A percentile compares a stretch with the other conserved stretches of the same genome.
phyloP scores from a whole-genome alignment of 2,888 invertebrate species.

The Hyles lineata region DNA sequence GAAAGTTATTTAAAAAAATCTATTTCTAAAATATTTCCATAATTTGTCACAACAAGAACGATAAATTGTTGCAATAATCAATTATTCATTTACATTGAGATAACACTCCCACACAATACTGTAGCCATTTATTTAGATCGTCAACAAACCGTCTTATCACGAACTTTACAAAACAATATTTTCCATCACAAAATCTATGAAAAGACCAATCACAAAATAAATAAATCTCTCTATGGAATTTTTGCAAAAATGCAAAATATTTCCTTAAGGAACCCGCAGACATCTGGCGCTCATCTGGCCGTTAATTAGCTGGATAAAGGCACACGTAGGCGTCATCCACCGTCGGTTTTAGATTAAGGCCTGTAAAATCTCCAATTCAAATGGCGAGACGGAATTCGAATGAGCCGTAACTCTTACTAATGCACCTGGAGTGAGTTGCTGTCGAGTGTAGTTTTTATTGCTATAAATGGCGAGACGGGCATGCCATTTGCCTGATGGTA shows the following conservation, averaged over 20 bases:
- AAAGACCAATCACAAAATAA: neutral
- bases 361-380: constrained; percentile 81
- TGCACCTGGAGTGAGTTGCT: constrained; percentile 25
- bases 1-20: too few relatives aligned
- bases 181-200: neutral
- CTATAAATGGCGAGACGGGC: too few relatives aligned
- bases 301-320: constrained; percentile 73
- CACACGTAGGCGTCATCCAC: constrained; percentile 61
- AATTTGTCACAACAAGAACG: too few relatives aligned
- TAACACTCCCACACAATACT: too few relatives aligned
- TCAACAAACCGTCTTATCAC: neutral
- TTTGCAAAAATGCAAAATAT: constrained; percentile 12
- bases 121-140: too few relatives aligned
- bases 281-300: constrained; percentile 52
- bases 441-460: constrained; percentile 27
- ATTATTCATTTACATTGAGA: too few relatives aligned
- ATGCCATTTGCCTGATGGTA: too few relatives aligned
- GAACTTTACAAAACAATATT: too few relatives aligned
- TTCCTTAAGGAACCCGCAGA: constrained; percentile 33
- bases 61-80: too few relatives aligned
- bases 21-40: too few relatives aligned
- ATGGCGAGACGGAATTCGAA: constrained; percentile 73
- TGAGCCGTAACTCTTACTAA: constrained; percentile 59
- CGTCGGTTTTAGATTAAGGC: constrained; percentile 77
- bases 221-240: neutral